These are phyloP conservation scores for Caerostris darwini DNA, from an alignment of 1,140 invertebrate species.

Conservation along the genomic window DNA sequence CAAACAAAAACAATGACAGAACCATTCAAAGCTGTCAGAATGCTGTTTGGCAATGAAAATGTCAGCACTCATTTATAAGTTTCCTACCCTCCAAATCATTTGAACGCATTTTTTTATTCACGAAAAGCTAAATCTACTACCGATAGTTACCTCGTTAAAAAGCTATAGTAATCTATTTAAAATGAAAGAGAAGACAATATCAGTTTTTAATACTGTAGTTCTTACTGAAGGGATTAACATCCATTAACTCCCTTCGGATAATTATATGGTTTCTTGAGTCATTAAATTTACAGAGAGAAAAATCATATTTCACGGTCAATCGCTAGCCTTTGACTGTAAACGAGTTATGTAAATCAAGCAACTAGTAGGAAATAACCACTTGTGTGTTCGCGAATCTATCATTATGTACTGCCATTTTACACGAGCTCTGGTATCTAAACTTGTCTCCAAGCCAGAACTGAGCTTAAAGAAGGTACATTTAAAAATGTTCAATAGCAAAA, in stretches of 20 bases:
- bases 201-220: background rate
- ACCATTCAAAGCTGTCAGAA: background rate
- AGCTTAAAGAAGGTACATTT: background rate
- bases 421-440: background rate
- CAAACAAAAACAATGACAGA: background rate
- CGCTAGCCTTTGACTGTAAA: conserved; percentile 53
- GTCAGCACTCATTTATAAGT: background rate
- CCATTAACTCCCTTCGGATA: background rate
- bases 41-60: background rate
- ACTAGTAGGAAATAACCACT: background rate
- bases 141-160: background rate
- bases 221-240: background rate
- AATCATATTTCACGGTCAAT: conserved; percentile 67
- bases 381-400: background rate
- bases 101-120: background rate
- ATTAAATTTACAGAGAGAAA: conserved; percentile 36
- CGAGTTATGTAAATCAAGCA: conserved; percentile 49
- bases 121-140: background rate
- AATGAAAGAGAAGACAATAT: background rate
- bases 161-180: background rate
- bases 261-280: background rate
- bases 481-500: background rate
- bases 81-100: background rate
- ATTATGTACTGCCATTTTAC: background rate
- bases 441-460: background rate